phyloP scores from a whole-genome alignment of 2,888 invertebrate species.

The Harpalus rufipes region DNA sequence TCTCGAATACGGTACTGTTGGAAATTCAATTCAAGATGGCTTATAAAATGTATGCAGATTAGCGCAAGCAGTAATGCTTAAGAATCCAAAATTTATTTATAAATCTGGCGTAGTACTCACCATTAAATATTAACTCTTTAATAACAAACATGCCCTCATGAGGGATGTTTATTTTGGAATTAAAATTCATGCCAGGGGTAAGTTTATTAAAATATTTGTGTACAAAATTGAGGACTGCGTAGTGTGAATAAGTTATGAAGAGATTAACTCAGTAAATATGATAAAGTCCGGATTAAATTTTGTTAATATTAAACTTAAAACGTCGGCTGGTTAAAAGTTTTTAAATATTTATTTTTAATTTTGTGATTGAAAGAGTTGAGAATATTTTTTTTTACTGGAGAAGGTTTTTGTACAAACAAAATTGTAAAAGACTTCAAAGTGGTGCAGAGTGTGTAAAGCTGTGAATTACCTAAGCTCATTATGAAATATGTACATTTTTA shows the following conservation, averaged over 20 bases:
- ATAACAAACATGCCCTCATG: conserved; percentile 14
- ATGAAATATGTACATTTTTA: conserved; percentile 34
- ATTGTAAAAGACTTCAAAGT: conserved; percentile 43
- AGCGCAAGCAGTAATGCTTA: no score
- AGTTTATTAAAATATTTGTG: conserved; percentile 62
- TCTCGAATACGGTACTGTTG: no score
- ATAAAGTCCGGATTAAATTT: conserved; percentile 41
- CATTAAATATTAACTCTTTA: background rate
- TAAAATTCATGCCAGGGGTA: conserved; percentile 50
- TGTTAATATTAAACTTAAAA: conserved; percentile 20
- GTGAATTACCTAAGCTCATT: conserved; percentile 41
- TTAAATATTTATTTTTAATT: conserved; percentile 18
- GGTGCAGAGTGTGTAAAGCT: conserved; percentile 24
- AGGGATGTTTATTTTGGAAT: conserved; percentile 49
- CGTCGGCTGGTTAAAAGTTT: background rate
- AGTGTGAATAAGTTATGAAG: conserved; percentile 35
- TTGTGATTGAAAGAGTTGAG: conserved; percentile 18
- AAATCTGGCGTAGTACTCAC: background rate
- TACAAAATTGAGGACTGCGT: conserved; percentile 13
- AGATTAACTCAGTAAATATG: conserved; percentile 40
- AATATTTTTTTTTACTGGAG: conserved; percentile 3
- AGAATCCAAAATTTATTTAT: background rate
- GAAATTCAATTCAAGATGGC: no score
- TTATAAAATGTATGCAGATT: no score
- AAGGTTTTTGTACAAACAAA: conserved; percentile 9